These are phyloP conservation scores for Patiria pectinifera DNA, from an alignment of 53 echinoderm and acorn worm species.

Conservation along the genomic window DNA sequence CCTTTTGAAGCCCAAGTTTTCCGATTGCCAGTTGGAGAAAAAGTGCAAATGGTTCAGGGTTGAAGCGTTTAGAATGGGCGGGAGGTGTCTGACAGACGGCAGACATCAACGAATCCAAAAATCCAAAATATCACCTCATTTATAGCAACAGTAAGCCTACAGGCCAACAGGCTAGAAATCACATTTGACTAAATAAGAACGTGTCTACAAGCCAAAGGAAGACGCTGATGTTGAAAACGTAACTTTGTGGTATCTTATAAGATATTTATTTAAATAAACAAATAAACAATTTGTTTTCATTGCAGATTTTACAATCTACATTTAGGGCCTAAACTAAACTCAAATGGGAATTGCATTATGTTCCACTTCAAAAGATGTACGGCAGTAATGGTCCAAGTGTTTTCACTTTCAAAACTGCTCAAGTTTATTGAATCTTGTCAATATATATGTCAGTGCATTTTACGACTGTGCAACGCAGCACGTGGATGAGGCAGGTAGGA, in stretches of 20 bases:
- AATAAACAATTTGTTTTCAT: no score
- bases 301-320: no score
- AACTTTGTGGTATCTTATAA: background rate
- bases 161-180: background rate
- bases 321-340: background rate
- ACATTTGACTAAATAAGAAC: background rate
- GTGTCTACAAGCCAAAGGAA: background rate
- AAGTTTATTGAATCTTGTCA: conserved; percentile 32
- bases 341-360: background rate
- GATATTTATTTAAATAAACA: no score
- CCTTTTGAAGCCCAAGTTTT: background rate
- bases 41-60: background rate
- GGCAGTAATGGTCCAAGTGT: background rate
- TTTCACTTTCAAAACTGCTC: background rate
- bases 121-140: background rate
- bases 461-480: conserved; percentile 26
- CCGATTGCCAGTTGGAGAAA: background rate
- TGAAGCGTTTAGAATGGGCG: background rate
- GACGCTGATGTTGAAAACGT: background rate
- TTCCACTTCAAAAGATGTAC: background rate
- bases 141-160: background rate
- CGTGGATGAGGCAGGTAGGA: background rate
- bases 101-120: background rate
- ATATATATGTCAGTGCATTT: conserved; percentile 55
- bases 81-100: background rate